A percentile compares a stretch with the other conserved stretches of the same genome.
These are phyloP conservation scores for Odontesthes bonariensis DNA, from an alignment of 2,113 vertebrate genomes.

Conservation along the genomic window DNA sequence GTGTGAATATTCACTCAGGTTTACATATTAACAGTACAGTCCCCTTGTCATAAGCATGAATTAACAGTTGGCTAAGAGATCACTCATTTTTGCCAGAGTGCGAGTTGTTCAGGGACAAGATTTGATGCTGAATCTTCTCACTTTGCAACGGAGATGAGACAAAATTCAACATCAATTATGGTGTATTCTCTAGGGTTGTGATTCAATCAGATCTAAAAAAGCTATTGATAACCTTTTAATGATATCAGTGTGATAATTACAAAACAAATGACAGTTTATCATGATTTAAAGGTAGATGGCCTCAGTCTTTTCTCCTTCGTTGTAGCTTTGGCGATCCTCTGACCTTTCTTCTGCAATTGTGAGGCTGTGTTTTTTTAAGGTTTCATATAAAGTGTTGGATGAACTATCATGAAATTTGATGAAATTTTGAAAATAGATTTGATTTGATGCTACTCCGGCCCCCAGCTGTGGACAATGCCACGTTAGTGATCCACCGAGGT, in stretches of 20 bases:
- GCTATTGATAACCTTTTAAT: neutral
- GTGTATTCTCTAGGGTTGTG: no score
- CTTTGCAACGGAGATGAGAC: neutral
- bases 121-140: neutral
- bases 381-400: neutral
- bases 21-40: neutral
- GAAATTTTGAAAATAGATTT: neutral
- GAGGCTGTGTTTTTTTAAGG: neutral
- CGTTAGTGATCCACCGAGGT: no score
- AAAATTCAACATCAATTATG: neutral
- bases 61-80: neutral
- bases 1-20: neutral
- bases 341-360: neutral
- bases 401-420: neutral
- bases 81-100: neutral
- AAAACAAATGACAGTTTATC: no score
- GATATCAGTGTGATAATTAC: no score
- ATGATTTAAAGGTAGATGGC: no score
- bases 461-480: no score
- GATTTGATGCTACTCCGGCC: no score
- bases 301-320: no score
- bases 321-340: no score
- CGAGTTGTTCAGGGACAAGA: constrained; percentile 1
- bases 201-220: neutral
- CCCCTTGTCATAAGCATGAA: neutral